Percentiles rank a stretch among this genome's conserved stretches.
phyloP scores from a whole-genome alignment of 2,888 invertebrate species.

The Epinotia bilunana region DNA sequence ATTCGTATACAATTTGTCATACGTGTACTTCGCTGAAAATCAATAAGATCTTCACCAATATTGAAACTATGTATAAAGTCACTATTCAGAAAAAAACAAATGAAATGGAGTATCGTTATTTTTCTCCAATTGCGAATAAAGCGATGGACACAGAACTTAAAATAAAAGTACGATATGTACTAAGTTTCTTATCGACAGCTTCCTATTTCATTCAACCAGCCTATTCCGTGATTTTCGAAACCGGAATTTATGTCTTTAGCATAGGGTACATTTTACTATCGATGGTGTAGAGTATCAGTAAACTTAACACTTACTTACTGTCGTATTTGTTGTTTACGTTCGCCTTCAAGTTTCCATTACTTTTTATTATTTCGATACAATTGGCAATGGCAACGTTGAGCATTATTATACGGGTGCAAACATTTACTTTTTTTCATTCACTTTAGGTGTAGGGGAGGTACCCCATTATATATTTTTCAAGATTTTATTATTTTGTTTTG shows the following conservation, averaged over 20 bases:
- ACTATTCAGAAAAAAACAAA: too few species aligned
- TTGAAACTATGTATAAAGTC: too few species aligned
- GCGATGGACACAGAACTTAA: neutral
- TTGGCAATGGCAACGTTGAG: neutral
- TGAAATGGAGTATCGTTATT: neutral
- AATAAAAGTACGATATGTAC: neutral
- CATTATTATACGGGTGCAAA: conserved; percentile 14
- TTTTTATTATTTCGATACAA: neutral
- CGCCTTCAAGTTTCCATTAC: neutral
- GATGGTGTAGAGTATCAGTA: neutral
- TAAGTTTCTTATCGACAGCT: conserved; percentile 5
- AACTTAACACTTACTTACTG: neutral
- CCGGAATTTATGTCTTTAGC: neutral
- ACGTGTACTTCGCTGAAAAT: too few species aligned
- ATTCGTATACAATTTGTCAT: too few species aligned
- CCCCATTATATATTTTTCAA: too few species aligned
- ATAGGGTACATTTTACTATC: neutral
- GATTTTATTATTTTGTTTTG: too few species aligned
- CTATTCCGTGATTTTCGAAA: neutral
- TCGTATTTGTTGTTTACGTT: neutral
- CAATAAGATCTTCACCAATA: too few species aligned
- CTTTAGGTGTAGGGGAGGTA: too few species aligned
- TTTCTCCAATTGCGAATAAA: neutral
- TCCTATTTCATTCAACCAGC: neutral
- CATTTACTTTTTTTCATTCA: too few species aligned